Base-by-base conservation (phyloP, 2,888 invertebrate genomes). In the Icerya purchasi region DNA sequence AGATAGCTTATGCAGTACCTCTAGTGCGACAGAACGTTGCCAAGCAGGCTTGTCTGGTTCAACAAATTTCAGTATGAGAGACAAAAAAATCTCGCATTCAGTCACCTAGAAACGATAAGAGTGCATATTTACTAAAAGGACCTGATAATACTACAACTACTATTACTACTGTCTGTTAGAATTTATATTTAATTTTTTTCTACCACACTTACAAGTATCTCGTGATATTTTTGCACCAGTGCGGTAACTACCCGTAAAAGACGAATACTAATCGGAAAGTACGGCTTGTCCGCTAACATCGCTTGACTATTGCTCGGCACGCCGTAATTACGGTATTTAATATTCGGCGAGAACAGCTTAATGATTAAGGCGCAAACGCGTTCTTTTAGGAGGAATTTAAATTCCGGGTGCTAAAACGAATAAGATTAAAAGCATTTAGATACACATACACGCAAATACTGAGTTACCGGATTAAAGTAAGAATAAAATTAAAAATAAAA, bases 341-440 rank as follows among this genome's bases (percentile, higher is more conserved):
- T 87, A 71, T 94, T 97, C 14, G 97, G 97, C 22, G 97, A 97
- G 72, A 98, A 97, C 62, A 98, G 75, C 72, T 94, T 89, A 65
- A 98, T 97, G n/a, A 98, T 90, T 67, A 98, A 77, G 0, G 97
- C 96, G 71, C 97, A 98, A 0, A 98, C 96, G 64, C 92, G 81
- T 71, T 98, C 97, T 71, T 96, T 97, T 59, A 98, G 72, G 49
- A 98, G 74, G 69, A 93, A 88, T 67, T 89, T 84, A 71, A 97
- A 96, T 71, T 97, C 96, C 3, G 83, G 80, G 73, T 93, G 91
- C 87, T 93, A 73, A 50, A 77, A 77, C 62, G 62, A 65, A 64
- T 63, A 62, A 24, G 36, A 63, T 49, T 23, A 19, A 5, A 20
- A 54, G 22, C 8, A 57, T n/a, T n/a, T n/a, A n/a, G n/a, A n/a